Base-by-base conservation (phyloP, 2,888 invertebrate genomes). In the Punctoribates punctum region DNA sequence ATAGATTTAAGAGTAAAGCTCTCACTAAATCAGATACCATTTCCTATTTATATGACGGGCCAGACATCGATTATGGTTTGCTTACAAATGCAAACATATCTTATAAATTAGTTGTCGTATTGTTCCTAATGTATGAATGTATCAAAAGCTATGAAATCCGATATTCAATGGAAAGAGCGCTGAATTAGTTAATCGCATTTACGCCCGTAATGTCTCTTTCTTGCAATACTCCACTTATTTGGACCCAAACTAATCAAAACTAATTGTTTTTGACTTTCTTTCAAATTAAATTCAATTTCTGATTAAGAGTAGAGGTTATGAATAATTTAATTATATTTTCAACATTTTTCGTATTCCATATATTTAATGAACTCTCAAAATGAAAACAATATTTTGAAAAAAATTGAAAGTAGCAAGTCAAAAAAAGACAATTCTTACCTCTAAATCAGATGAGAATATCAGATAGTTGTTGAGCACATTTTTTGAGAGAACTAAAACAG, bases 381-480 rank as follows among this genome's bases (percentile, higher is more conserved):
- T 34, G 8, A 34, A 34, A 34, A 6, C 34, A 34, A 34, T 6
- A 34, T 8, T 34, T 34, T 34, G 4, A 34, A 8, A 6, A 34
- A 34, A 34, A 8, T 34, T 34, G 5, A 34, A 6, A 34, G 34
- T 4, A 6, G 34, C 34, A 34, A 34, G 34, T 34, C 5, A 34
- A 6, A 34, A 34, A 34, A 6, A 34, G 34, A 34, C 5, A 34
- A 8, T 42, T 72, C 48, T 72, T 72, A 72, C 72, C 72, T 25
- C 29, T 8, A 27, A 67, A 72, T 72, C 25, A 72, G 15, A 48
- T 72, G 72, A 46, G 13, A 17, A 13, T 29, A 38, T n/a, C n/a
- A n/a, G n/a, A n/a, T n/a, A n/a, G n/a, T n/a, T n/a, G 23, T 72
- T 46, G 48, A 72, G 72, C 72, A 72, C 72, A 72, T 72, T 72